A percentile compares a stretch with the other conserved stretches of the same genome.
These are phyloP conservation scores for Phalera bucephala DNA, from an alignment of 2,888 invertebrate genomes.

Conservation along the genomic window DNA sequence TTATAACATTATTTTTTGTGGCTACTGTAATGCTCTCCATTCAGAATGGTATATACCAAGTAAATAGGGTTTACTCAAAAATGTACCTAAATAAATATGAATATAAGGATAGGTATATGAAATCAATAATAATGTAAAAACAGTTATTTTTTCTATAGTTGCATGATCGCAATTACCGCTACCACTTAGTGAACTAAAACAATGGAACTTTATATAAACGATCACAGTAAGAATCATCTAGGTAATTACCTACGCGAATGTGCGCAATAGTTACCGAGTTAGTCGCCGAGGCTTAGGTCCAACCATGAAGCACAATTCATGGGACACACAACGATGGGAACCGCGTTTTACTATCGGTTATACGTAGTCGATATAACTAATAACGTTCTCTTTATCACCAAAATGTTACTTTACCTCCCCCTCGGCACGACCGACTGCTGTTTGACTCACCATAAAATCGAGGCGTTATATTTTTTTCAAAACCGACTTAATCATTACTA, in stretches of 20 bases:
- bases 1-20: no score
- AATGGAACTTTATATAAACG: constrained; percentile 57
- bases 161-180: no score
- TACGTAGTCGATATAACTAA: no score
- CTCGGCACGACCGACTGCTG: constrained; percentile 13
- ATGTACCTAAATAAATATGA: no score
- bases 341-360: no score
- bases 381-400: constrained; percentile 29
- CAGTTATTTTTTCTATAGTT: no score
- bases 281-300: constrained; percentile 28
- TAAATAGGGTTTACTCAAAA: no score
- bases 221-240: constrained; percentile 79
- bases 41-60: no score
- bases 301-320: no score
- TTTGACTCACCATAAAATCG: constrained; percentile 41
- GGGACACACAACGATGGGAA: constrained; percentile 35
- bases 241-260: constrained; percentile 72
- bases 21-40: no score
- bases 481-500: constrained; percentile 7
- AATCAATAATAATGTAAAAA: no score
- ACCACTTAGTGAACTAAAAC: constrained; percentile 32
- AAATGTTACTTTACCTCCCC: constrained; percentile 23
- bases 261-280: constrained; percentile 70
- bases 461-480: constrained; percentile 13
- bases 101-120: no score